A percentile compares a stretch with the other conserved stretches of the same genome.
These are phyloP conservation scores for Apis florea DNA, from an alignment of 1,140 invertebrate species.

Conservation along the genomic window DNA sequence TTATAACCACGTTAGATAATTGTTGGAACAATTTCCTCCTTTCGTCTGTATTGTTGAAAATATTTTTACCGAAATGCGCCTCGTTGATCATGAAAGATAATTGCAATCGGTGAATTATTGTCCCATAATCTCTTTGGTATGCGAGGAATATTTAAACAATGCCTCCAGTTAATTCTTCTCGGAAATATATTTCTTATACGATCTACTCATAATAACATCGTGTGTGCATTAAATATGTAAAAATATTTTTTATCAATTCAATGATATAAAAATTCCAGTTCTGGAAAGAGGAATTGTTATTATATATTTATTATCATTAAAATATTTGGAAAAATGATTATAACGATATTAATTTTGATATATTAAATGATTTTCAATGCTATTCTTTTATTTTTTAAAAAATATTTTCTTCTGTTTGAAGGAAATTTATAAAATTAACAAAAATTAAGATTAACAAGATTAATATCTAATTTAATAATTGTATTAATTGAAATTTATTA, in stretches of 20 bases:
- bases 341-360: too few species aligned
- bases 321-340: too few species aligned
- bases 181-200: not conserved
- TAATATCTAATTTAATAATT: too few species aligned
- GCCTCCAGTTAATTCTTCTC: conserved; percentile 1
- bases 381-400: too few species aligned
- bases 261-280: not conserved
- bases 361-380: too few species aligned
- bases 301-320: too few species aligned
- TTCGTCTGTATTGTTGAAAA: not conserved
- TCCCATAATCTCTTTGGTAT: not conserved
- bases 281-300: not conserved
- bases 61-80: not conserved
- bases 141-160: conserved; percentile 24
- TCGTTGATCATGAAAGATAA: not conserved
- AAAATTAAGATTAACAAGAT: too few species aligned
- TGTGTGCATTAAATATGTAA: not conserved
- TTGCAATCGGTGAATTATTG: not conserved
- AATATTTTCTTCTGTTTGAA: too few species aligned
- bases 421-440: too few species aligned
- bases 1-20: conserved; percentile 12
- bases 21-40: not conserved
- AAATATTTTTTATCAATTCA: not conserved
- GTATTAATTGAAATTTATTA: too few species aligned
- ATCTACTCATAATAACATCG: not conserved